phyloP scores from a whole-genome alignment of 2,113 vertebrate genomes.

The Istiophorus platypterus region DNA sequence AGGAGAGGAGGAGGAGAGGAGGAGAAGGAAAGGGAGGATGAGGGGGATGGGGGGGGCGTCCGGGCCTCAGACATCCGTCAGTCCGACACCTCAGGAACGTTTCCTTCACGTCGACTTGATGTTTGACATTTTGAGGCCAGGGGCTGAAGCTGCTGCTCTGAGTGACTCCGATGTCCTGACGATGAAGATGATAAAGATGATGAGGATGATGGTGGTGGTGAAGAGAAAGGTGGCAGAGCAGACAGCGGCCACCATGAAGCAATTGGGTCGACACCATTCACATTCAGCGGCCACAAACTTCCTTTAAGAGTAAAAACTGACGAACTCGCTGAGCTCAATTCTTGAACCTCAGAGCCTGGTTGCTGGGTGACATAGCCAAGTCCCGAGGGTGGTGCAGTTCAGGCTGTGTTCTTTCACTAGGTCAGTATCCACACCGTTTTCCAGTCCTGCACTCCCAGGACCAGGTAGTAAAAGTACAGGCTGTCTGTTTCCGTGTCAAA shows the following conservation, averaged over 20 bases:
- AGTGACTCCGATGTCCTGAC: background rate
- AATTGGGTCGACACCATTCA: background rate
- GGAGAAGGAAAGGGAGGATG: constrained; percentile 30
- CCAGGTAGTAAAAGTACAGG: too few relatives aligned
- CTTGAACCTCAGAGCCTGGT: too few relatives aligned
- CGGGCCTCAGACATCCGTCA: constrained; percentile 8
- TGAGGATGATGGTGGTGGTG: background rate
- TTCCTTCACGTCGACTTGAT: background rate
- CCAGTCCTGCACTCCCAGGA: too few relatives aligned
- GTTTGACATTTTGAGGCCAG: background rate
- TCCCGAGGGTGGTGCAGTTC: too few relatives aligned
- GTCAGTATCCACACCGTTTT: too few relatives aligned
- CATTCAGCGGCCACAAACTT: background rate
- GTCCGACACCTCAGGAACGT: background rate
- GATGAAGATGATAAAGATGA: background rate
- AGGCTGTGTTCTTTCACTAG: too few relatives aligned
- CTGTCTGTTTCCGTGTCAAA: too few relatives aligned
- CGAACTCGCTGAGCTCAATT: too few relatives aligned
- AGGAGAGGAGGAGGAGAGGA: constrained; percentile 53
- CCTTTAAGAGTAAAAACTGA: too few relatives aligned
- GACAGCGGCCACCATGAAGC: too few relatives aligned
- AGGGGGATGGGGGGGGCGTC: background rate
- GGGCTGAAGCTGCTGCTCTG: background rate
- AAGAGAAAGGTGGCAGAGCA: too few relatives aligned
- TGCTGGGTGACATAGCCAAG: too few relatives aligned